Evolutionary conservation across 2,888 invertebrate genomes (phyloP), one percentile per base, ranked within the genome.

Genomic region (Lycocerus yunnanus): DNA sequence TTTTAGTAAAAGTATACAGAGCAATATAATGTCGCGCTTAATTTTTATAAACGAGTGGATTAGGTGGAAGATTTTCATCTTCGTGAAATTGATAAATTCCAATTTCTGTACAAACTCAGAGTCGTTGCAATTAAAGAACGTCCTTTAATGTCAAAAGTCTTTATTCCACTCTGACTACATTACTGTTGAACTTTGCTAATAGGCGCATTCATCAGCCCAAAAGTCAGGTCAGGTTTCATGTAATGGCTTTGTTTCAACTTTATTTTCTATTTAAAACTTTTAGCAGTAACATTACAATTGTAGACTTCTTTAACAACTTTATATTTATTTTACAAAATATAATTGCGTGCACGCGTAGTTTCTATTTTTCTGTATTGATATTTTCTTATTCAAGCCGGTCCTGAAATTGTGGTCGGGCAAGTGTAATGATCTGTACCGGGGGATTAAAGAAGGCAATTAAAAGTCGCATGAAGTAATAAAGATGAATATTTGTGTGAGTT

Each of bases 401-500:
- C 72, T 74, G 74, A 60, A 58, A 71, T 77, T 65, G 73, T 72
- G 75, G 71, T 71, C 73, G 77, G 69, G 71, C 72, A 76, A 77
- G 77, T 79, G 82, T 84, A 84, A 84, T 83, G 83, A 83, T 83
- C 82, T 81, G 82, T 80, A 81, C 80, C 78, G 78, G 76, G 80
- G 80, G 76, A 83, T 83, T 83, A 83, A 81, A 81, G 82, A 81
- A 81, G 79, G 80, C 83, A 84, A 84, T 84, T 84, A 84, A 84
- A 84, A 84, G 82, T 84, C 81, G 81, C 80, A 79, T 80, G 81
- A 81, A 79, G 83, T 83, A 84, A 84, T 84, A 84, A 84, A 84
- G 84, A 84, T 83, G 83, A 83, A 84, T 84, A 84, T 83, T 83
- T 82, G 80, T 80, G 79, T 74, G 79, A 76, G 78, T 79, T 81